Evolutionary conservation across 2,113 vertebrate genomes (phyloP).

Genomic region (Pangasianodon gigas): DNA sequence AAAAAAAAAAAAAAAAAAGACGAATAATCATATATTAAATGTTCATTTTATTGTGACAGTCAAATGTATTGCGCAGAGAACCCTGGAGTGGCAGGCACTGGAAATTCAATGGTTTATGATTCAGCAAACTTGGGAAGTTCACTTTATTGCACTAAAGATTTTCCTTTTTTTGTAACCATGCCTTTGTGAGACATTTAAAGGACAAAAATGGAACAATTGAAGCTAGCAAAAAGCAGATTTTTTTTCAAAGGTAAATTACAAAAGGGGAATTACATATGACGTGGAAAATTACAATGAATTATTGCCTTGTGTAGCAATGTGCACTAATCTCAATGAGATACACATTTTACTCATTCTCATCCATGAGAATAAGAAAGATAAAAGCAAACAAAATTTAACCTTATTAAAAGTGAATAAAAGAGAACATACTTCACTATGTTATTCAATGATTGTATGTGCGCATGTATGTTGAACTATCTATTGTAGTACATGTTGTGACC

Average conservation of each 20-base stretch:
- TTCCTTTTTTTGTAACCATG: conserved; percentile 85
- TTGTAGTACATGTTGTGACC: conserved; percentile 95
- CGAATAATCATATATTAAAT: conserved; percentile 66
- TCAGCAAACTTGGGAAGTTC: conserved; percentile 88
- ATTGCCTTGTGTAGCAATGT: conserved; percentile 99
- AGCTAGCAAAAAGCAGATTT: conserved; percentile 80
- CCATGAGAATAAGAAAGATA: conserved; percentile 97
- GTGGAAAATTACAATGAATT: conserved; percentile 87
- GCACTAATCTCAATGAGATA: conserved; percentile 99
- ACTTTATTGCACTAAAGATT: conserved; percentile 94
- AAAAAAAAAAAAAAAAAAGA: conserved; percentile 57
- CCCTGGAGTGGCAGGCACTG: conserved; percentile 74
- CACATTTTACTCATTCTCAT: conserved; percentile 99
- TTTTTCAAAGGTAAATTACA: conserved; percentile 79
- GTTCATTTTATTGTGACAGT: conserved; percentile 68
- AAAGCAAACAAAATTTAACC: conserved; percentile 70
- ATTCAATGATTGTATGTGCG: conserved; percentile 96
- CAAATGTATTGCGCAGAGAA: conserved; percentile 66
- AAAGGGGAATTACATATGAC: conserved; percentile 82
- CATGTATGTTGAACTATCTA: conserved; percentile 89
- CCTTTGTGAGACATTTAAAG: conserved; percentile 91
- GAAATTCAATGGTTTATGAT: conserved; percentile 69
- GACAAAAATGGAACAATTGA: conserved; percentile 90
- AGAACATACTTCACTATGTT: conserved; percentile 97
- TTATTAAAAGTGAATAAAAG: conserved; percentile 69